Evolutionary conservation across 2,113 vertebrate species (phyloP).

Genomic region (Grus americana): DNA sequence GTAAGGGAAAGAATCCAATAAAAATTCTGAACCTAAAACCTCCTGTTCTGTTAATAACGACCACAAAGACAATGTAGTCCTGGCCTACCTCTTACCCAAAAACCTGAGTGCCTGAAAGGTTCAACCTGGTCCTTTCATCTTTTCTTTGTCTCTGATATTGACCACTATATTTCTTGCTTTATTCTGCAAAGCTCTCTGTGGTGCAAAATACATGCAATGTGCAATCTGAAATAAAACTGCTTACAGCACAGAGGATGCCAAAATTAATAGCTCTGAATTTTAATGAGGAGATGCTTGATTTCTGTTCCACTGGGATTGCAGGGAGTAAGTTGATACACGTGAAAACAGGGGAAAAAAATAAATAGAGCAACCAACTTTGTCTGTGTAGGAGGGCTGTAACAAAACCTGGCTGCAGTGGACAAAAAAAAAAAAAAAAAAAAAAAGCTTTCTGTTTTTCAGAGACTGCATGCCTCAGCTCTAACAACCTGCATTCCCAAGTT

Average conservation of each 20-base stretch:
- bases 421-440: background rate
- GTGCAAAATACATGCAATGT: background rate
- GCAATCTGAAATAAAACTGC: constrained; percentile 5
- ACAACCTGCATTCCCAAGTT: background rate
- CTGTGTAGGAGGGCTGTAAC: background rate
- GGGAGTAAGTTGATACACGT: background rate
- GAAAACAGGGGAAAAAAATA: background rate
- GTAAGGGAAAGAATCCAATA: background rate
- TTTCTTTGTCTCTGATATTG: background rate
- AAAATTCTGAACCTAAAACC: background rate
- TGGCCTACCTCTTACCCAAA: background rate
- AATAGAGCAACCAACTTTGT: background rate
- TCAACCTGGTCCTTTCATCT: background rate
- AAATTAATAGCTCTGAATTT: constrained; percentile 41
- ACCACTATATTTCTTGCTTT: background rate
- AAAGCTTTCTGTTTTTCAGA: background rate
- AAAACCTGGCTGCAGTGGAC: background rate
- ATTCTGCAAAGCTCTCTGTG: background rate
- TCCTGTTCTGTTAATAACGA: background rate
- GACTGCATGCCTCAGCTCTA: background rate
- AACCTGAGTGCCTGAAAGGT: background rate
- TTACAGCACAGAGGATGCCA: constrained; percentile 1
- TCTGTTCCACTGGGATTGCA: background rate
- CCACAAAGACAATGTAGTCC: background rate
- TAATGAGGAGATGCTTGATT: constrained; percentile 14